These are phyloP conservation scores for Hydrotaea diabolus DNA, from an alignment of 2,888 invertebrate genomes.

Conservation along the genomic window DNA sequence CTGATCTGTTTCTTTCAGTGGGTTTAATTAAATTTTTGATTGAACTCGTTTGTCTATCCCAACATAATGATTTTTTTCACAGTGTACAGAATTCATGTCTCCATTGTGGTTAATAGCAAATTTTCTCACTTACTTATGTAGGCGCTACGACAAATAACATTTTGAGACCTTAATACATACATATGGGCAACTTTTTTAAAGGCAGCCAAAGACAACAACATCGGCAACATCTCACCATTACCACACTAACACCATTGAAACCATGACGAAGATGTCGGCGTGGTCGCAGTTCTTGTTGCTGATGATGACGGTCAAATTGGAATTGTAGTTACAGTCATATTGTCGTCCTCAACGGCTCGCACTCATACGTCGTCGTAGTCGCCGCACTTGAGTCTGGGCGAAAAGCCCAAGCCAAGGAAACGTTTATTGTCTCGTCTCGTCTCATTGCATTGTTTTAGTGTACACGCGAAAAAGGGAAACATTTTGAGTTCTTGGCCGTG, in stretches of 20 bases:
- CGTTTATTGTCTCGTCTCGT: conserved; percentile 67
- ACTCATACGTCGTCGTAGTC: no score
- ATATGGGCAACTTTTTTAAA: conserved; percentile 70
- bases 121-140: conserved; percentile 74
- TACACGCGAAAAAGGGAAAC: conserved; percentile 44
- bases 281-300: neutral
- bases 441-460: conserved; percentile 70
- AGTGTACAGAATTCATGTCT: conserved; percentile 8
- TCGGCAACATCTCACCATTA: conserved; percentile 48
- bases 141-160: conserved; percentile 79
- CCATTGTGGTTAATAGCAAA: conserved; percentile 62
- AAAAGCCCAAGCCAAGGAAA: neutral
- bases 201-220: conserved; percentile 39
- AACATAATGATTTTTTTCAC: neutral
- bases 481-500: conserved; percentile 55
- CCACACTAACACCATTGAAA: neutral
- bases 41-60: neutral
- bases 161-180: conserved; percentile 77
- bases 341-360: conserved; percentile 38
- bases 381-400: conserved; percentile 32
- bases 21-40: neutral
- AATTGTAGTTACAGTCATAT: conserved; percentile 59
- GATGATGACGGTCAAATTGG: conserved; percentile 64
- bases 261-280: neutral
- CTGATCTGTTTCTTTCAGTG: neutral